These are phyloP conservation scores for Cariama cristata DNA, from an alignment of 2,113 vertebrate genomes.

Conservation along the genomic window DNA sequence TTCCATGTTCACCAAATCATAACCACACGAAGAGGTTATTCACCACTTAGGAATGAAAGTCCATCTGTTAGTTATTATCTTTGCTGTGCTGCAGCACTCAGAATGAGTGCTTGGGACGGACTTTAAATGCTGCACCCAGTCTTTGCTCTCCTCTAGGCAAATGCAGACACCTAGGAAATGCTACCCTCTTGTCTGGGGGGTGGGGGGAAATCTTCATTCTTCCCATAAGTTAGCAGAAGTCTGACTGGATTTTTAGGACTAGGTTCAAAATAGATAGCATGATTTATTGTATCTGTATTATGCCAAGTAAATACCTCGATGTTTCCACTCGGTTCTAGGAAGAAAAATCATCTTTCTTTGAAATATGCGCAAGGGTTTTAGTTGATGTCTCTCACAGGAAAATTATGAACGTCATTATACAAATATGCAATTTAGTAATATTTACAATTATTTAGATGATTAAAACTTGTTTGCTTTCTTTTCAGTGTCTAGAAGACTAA, in stretches of 20 bases:
- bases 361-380: neutral
- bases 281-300: slow-evolving; percentile 22
- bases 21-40: slow-evolving; percentile 68
- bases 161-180: neutral
- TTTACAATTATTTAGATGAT: neutral
- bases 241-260: neutral
- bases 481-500: neutral
- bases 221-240: neutral
- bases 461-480: neutral
- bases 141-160: neutral
- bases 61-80: slow-evolving; percentile 76
- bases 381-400: neutral
- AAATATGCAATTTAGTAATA: neutral
- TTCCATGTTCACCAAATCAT: slow-evolving; percentile 69
- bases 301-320: slow-evolving; percentile 35
- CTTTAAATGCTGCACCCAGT: neutral
- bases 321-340: slow-evolving; percentile 44
- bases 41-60: slow-evolving; percentile 73
- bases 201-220: neutral
- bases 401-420: neutral
- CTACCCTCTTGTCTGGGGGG: neutral
- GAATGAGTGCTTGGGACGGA: slow-evolving; percentile 29
- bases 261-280: neutral
- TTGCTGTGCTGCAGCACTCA: slow-evolving; percentile 35
- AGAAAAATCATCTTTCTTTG: slow-evolving; percentile 16